Evolutionary conservation across 2,113 vertebrate species (phyloP).

Genomic region (Aphyosemion australe): DNA sequence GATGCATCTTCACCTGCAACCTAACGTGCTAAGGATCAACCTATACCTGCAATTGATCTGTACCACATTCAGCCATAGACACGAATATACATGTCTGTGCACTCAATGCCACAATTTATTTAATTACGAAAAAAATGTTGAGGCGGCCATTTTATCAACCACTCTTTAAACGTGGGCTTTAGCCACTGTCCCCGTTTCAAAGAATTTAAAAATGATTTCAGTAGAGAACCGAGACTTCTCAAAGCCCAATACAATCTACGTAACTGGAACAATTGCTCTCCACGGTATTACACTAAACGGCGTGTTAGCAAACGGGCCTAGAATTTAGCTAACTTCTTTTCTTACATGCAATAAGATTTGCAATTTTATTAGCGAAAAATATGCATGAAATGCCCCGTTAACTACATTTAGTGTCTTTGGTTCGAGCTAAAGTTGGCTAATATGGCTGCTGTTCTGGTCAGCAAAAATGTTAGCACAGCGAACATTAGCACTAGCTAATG

Average conservation of each 20-base stretch:
- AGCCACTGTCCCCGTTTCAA: conserved; percentile 43
- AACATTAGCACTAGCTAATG: conserved; percentile 17
- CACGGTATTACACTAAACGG: not conserved
- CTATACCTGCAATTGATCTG: not conserved
- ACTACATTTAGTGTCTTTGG: not conserved
- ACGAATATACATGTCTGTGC: too few species aligned
- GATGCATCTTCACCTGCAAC: not conserved
- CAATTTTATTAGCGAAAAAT: accelerated
- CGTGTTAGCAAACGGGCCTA: not conserved
- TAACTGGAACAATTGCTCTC: not conserved
- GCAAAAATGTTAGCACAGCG: not conserved
- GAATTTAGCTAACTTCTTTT: accelerated
- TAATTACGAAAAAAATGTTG: not conserved
- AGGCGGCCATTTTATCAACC: conserved; percentile 64
- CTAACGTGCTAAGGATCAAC: not conserved
- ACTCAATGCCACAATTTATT: not conserved
- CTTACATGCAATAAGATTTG: too few species aligned
- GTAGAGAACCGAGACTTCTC: not conserved
- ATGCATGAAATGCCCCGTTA: accelerated
- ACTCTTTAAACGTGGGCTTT: conserved; percentile 3
- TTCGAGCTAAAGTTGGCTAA: not conserved
- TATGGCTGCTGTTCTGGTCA: too few species aligned
- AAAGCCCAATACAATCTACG: not conserved
- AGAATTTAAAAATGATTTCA: not conserved
- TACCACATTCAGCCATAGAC: not conserved